Base-by-base conservation (phyloP, 1,140 invertebrate species). In the Plutomurus gul region DNA sequence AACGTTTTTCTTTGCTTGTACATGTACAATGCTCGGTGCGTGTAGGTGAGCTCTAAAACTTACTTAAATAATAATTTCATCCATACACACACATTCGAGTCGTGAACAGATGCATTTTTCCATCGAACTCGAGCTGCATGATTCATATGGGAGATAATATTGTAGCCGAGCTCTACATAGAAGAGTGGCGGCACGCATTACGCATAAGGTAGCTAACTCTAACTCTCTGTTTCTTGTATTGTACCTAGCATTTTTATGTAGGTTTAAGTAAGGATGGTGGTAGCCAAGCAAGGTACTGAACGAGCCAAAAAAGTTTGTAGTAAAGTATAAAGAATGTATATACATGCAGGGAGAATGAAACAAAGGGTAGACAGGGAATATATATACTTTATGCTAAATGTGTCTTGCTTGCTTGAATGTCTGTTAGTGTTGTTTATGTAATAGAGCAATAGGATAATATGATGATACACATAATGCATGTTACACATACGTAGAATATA, bases 381-480 rank as follows among this genome's bases (percentile, higher is more conserved):
- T 22, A 49, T 22, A 20, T 20, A 5, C 10, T 22, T 51, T 18
- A 51, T 51, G 47, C 47, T 51, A 51, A 51, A 22, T 22, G 11
- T 6, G 47, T 22, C 47, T 22, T 51, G 6, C 25, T 8, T n/a
- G 18, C 25, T 4, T 22, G 47, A 22, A 18, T 51, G 25, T 51
- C 13, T 51, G 25, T 13, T 56, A 56, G 56, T 65, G 56, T 60
- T 60, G 51, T 65, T 65, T 65, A 65, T 65, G 56, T 65, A 65
- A 65, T 65, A 33, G 56, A 25, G 36, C n/a, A 10, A 43, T n/a
- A 43, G 11, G 11, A 43, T 43, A n/a, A 43, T 43, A 43, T 65
- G 27, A 65, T 65, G 56, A 65, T 65, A 65, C 56, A 65, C 56
- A 65, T 65, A 33, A 65, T 65, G 56, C 56, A 65, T 65, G 56